Conservation (phyloP, 2,113 vertebrate species). For the Spheniscus mendiculus region DNA sequence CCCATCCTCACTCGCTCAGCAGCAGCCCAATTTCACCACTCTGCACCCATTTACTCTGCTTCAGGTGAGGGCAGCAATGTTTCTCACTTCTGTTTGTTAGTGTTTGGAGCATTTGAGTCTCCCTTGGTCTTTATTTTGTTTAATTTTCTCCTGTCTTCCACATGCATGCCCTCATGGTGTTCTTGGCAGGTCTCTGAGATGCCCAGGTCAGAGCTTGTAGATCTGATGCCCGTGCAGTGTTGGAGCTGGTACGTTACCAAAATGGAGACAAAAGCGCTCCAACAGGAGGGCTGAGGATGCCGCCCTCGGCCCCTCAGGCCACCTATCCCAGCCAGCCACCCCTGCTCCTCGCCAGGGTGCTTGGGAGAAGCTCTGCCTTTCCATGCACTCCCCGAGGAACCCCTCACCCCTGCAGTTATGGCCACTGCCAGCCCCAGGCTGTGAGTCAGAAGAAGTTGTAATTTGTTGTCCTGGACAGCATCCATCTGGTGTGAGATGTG, state of each 20-base stretch:
- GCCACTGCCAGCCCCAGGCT: background rate
- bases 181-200: background rate
- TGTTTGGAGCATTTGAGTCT: background rate
- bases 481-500: background rate
- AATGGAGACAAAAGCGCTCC: background rate
- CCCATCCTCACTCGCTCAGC: rapidly evolving
- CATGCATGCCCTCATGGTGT: background rate
- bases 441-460: background rate
- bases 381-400: rapidly evolving
- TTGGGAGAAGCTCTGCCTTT: background rate
- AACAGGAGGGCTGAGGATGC: background rate
- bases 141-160: background rate
- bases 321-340: background rate
- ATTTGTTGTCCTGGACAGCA: background rate
- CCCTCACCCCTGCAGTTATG: background rate
- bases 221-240: background rate
- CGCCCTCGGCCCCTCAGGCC: background rate
- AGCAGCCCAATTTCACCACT: rapidly evolving
- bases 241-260: background rate
- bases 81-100: background rate
- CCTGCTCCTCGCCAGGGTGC: background rate
- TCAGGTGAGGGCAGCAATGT: rapidly evolving
- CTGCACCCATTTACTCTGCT: background rate
- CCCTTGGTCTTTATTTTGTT: background rate
- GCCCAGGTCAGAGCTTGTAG: background rate